Percentiles rank a stretch among this genome's conserved stretches.
These are phyloP conservation scores for Acronicta psi DNA, from an alignment of 2,888 invertebrate species.

Conservation along the genomic window DNA sequence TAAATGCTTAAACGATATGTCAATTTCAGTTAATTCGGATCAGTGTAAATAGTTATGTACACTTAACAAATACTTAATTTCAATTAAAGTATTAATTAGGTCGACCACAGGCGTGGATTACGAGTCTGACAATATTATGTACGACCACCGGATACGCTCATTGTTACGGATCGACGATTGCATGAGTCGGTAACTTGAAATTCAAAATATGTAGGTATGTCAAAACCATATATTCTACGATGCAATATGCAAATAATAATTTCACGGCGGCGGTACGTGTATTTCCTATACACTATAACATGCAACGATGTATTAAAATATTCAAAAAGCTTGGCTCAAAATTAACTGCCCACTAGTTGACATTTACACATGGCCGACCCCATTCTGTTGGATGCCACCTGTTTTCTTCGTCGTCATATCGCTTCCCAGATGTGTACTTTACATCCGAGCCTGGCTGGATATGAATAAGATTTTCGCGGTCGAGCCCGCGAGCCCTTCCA, in stretches of 20 bases:
- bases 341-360: conserved; percentile 66
- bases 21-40: not conserved
- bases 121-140: conserved; percentile 26
- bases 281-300: conserved; percentile 49
- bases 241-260: conserved; percentile 31
- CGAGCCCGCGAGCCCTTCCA: conserved; percentile 86
- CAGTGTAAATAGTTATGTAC: too few species aligned
- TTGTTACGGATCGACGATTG: conserved; percentile 41
- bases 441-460: conserved; percentile 69
- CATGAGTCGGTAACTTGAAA: conserved; percentile 36
- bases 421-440: conserved; percentile 80
- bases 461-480: conserved; percentile 82
- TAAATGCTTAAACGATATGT: not conserved
- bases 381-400: conserved; percentile 69
- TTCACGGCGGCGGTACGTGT: conserved; percentile 23
- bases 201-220: conserved; percentile 28
- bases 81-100: conserved; percentile 29
- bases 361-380: conserved; percentile 73
- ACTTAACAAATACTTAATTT: conserved; percentile 21
- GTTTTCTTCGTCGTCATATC: conserved; percentile 70
- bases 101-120: conserved; percentile 29
- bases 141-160: conserved; percentile 34
- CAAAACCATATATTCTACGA: conserved; percentile 6
- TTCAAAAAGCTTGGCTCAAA: conserved; percentile 52
- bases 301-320: conserved; percentile 49